phyloP scores from a whole-genome alignment of 2,113 vertebrate species.

The Equus quagga region DNA sequence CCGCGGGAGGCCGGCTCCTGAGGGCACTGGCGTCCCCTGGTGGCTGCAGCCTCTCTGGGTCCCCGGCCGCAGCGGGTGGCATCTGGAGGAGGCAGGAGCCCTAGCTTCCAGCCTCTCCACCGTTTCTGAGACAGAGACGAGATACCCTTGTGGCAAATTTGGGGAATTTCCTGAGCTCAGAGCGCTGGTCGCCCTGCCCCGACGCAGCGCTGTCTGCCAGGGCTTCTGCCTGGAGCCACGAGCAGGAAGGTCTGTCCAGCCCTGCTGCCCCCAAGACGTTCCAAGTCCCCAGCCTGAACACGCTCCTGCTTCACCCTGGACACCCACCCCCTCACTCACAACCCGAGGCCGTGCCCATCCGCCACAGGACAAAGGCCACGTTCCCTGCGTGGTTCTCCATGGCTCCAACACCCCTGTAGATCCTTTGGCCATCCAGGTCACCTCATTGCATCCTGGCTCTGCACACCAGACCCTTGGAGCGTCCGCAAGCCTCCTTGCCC shows the following conservation, averaged over 20 bases:
- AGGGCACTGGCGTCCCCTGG: neutral
- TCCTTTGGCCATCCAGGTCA: neutral
- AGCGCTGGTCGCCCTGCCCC: neutral
- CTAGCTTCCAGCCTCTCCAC: neutral
- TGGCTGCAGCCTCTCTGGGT: neutral
- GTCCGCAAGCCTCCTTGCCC: neutral
- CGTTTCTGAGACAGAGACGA: neutral
- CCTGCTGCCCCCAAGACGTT: too few species aligned
- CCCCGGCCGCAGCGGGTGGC: neutral
- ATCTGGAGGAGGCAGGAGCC: accelerated
- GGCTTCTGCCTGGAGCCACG: neutral
- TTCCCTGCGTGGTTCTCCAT: neutral
- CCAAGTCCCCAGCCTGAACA: too few species aligned
- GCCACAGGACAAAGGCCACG: neutral
- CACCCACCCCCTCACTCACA: accelerated
- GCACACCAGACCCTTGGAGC: neutral
- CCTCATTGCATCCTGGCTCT: accelerated
- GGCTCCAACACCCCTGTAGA: neutral
- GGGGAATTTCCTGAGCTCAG: neutral
- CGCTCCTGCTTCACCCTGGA: too few species aligned
- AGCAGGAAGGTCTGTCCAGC: neutral
- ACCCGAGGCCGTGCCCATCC: too few species aligned
- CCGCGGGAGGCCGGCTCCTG: neutral
- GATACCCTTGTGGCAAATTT: neutral
- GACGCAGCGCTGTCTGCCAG: neutral